A percentile compares a stretch with the other conserved stretches of the same genome.
These are phyloP conservation scores for Drosophila teissieri DNA, from an alignment of 1,140 invertebrate genomes.

Conservation along the genomic window DNA sequence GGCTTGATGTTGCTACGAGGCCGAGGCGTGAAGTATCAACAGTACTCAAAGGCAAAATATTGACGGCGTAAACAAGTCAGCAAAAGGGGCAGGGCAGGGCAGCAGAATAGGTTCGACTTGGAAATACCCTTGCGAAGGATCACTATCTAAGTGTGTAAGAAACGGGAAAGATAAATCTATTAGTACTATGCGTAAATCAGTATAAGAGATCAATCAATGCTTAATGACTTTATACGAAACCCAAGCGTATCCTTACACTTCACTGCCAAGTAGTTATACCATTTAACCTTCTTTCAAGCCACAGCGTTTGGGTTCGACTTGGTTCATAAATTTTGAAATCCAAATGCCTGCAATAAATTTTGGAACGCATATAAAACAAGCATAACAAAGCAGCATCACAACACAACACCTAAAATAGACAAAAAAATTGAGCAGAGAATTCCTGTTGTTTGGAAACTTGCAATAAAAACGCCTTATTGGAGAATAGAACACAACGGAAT, in stretches of 20 bases:
- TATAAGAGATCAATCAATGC: too few relatives aligned
- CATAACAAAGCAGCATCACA: constrained; percentile 48
- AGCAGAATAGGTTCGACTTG: constrained; percentile 13
- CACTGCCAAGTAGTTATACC: background rate
- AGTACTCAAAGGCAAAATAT: constrained; percentile 73
- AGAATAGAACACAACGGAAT: constrained; percentile 49
- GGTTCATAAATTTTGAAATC: constrained; percentile 69
- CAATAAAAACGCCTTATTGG: constrained; percentile 62
- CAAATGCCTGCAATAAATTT: constrained; percentile 81
- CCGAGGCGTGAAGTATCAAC: constrained; percentile 76
- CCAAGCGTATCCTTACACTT: background rate
- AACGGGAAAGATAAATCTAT: too few relatives aligned
- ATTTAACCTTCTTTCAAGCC: constrained; percentile 3
- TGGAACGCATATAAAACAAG: constrained; percentile 63
- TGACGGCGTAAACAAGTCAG: constrained; percentile 54
- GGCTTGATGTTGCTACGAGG: constrained; percentile 38
- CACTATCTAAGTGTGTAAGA: background rate
- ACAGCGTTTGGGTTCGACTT: constrained; percentile 11
- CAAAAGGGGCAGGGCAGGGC: constrained; percentile 5
- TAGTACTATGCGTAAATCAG: too few relatives aligned
- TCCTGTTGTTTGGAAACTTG: constrained; percentile 71
- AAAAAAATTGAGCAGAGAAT: constrained; percentile 57
- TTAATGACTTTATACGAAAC: too few relatives aligned
- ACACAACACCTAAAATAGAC: constrained; percentile 75
- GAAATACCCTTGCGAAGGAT: constrained; percentile 18